These are phyloP conservation scores for Ctenopoma multispine DNA, from an alignment of 2,797 vertebrate species.

Conservation along the genomic window DNA sequence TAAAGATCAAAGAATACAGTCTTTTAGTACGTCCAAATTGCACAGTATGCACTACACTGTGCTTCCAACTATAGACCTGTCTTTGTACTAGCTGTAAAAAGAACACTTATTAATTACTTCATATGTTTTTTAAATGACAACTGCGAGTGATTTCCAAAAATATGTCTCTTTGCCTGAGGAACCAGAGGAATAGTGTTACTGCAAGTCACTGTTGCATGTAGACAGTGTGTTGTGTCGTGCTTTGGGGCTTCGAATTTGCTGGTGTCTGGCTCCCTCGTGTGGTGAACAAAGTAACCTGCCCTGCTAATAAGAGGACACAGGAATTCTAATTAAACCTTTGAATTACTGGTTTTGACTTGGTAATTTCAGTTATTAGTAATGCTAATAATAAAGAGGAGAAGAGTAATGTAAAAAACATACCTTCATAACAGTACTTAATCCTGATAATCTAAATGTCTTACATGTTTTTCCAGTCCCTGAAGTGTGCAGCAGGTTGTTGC, in stretches of 20 bases:
- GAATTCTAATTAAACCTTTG: not conserved
- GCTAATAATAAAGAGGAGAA: not conserved
- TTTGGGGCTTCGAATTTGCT: constrained; percentile 13
- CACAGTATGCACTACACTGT: not conserved
- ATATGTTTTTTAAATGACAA: not conserved
- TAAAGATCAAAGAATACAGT: constrained; percentile 3
- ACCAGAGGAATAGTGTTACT: constrained; percentile 26
- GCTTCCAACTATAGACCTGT: not conserved
- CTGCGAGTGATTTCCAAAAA: constrained; percentile 15
- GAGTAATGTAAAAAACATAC: too few species aligned
- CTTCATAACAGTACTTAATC: too few species aligned
- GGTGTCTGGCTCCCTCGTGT: constrained; percentile 71
- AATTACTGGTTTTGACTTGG: not conserved
- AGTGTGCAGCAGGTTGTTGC: too few species aligned
- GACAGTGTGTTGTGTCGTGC: constrained; percentile 42
- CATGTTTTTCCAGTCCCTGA: too few species aligned
- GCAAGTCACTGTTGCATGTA: constrained; percentile 53
- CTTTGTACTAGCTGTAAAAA: not conserved
- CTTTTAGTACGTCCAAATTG: not conserved
- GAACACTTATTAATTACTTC: not conserved
- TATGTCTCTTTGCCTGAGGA: constrained; percentile 13
- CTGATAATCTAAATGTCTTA: too few species aligned
- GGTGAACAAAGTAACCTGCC: constrained; percentile 28
- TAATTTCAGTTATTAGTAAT: not conserved
- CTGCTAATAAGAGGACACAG: not conserved